Conservation (phyloP, 2,888 invertebrate genomes). For the Hemistola chrysoprasaria region DNA sequence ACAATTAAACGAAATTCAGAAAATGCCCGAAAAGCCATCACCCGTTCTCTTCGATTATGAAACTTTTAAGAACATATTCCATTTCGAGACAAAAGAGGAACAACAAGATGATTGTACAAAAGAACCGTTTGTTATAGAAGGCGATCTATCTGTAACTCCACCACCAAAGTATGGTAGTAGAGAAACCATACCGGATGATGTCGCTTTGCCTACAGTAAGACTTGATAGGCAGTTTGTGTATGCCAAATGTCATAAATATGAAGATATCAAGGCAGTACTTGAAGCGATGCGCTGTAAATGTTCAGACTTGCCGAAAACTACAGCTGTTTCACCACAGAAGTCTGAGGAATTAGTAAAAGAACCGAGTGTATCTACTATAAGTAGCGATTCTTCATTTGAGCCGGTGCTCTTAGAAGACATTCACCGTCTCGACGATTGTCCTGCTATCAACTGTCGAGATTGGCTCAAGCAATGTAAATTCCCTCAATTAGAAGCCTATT, state of each 20-base stretch:
- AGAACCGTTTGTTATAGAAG: slow-evolving; percentile 59
- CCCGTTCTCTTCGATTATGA: slow-evolving; percentile 53
- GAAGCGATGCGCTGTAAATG: slow-evolving; percentile 61
- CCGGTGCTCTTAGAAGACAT: slow-evolving; percentile 50
- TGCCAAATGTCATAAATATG: slow-evolving; percentile 65
- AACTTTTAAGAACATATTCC: slow-evolving; percentile 41
- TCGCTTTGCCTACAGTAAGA: slow-evolving; percentile 57
- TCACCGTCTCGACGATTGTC: slow-evolving; percentile 47
- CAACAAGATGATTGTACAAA: slow-evolving; percentile 40
- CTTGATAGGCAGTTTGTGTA: slow-evolving; percentile 61
- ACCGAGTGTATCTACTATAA: slow-evolving; percentile 13
- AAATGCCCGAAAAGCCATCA: slow-evolving; percentile 38
- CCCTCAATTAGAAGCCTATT: slow-evolving; percentile 50
- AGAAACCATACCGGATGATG: slow-evolving; percentile 59
- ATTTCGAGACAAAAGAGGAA: slow-evolving; percentile 41
- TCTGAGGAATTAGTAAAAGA: slow-evolving; percentile 17
- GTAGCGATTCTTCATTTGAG: slow-evolving; percentile 52
- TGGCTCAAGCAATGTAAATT: slow-evolving; percentile 44
- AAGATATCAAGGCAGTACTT: slow-evolving; percentile 57
- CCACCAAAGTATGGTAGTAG: slow-evolving; percentile 56
- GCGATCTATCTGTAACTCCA: slow-evolving; percentile 49
- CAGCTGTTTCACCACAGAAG: slow-evolving; percentile 4
- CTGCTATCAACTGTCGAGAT: slow-evolving; percentile 45
- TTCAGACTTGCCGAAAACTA: slow-evolving; percentile 16
- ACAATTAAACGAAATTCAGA: slow-evolving; percentile 68